Conservation (phyloP, 1,140 invertebrate species). For the Tetragnatha versicolor region DNA sequence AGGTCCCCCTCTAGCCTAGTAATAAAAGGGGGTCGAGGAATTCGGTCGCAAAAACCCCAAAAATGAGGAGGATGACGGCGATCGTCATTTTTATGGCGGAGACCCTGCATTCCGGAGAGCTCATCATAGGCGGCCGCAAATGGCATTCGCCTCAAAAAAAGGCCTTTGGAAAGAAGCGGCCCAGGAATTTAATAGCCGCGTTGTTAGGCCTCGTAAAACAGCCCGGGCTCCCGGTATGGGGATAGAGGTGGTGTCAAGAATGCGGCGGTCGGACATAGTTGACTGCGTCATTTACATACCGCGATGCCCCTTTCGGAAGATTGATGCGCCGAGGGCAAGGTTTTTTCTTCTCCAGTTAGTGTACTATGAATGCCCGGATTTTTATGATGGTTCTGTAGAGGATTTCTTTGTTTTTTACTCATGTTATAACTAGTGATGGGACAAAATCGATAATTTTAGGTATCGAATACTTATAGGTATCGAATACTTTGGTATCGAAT, state of each 20-base stretch:
- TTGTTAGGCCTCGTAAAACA: constrained; percentile 32
- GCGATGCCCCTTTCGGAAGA: background rate
- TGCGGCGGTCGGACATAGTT: constrained; percentile 22
- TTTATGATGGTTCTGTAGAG: too few species aligned
- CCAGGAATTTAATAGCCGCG: constrained; percentile 32
- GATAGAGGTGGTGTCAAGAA: background rate
- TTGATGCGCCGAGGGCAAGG: too few species aligned
- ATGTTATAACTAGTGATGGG: too few species aligned
- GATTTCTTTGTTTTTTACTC: too few species aligned
- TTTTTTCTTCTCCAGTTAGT: too few species aligned
- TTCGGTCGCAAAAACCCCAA: constrained; percentile 2
- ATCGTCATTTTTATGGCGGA: constrained; percentile 18
- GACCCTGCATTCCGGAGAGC: background rate
- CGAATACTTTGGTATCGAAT: too few species aligned
- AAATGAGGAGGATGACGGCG: constrained; percentile 26
- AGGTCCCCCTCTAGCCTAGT: background rate
- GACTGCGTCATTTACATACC: constrained; percentile 24
- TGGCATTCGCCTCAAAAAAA: constrained; percentile 21
- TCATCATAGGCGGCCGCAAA: background rate
- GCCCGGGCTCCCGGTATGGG: background rate
- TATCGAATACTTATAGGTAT: too few species aligned
- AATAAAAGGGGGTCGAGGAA: background rate
- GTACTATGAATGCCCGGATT: too few species aligned
- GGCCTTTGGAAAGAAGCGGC: background rate
- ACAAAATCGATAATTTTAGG: too few species aligned